phyloP scores from a whole-genome alignment of 2,888 invertebrate genomes.

The Orthosia gothica region DNA sequence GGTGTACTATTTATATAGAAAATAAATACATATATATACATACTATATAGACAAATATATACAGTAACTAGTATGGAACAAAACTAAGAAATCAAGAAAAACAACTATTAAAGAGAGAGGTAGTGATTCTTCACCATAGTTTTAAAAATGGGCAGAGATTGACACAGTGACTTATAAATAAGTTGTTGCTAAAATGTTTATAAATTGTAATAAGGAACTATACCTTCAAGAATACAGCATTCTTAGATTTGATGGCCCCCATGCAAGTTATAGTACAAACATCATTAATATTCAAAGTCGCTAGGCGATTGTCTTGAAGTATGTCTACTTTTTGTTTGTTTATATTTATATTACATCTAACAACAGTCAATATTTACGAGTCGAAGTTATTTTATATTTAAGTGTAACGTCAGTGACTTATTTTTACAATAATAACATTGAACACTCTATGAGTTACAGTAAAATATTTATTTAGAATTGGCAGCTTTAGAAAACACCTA shows the following conservation, averaged over 20 bases:
- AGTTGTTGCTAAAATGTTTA: neutral
- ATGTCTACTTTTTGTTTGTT: constrained; percentile 49
- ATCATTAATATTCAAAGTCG: constrained; percentile 59
- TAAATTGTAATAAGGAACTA: constrained; percentile 45
- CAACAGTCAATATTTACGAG: constrained; percentile 69
- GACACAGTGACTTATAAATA: constrained; percentile 5
- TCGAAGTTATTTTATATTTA: constrained; percentile 54
- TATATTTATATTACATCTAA: constrained; percentile 57
- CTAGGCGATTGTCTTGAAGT: constrained; percentile 41
- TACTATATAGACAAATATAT: too few relatives aligned
- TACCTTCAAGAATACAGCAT: constrained; percentile 85
- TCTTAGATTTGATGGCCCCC: constrained; percentile 89
- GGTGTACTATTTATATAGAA: too few relatives aligned
- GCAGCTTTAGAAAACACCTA: constrained; percentile 79
- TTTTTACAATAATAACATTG: constrained; percentile 74
- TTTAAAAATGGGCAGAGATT: too few relatives aligned
- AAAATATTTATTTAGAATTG: constrained; percentile 77
- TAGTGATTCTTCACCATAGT: too few relatives aligned
- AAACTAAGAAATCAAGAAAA: too few relatives aligned
- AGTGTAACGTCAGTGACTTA: constrained; percentile 62
- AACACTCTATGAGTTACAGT: constrained; percentile 80
- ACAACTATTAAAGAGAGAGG: too few relatives aligned
- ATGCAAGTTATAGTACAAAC: constrained; percentile 82
- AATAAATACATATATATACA: too few relatives aligned
- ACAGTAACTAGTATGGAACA: too few relatives aligned